Base-by-base conservation (phyloP, 2,888 invertebrate species). In the Sphaerophoria rueppellii region DNA sequence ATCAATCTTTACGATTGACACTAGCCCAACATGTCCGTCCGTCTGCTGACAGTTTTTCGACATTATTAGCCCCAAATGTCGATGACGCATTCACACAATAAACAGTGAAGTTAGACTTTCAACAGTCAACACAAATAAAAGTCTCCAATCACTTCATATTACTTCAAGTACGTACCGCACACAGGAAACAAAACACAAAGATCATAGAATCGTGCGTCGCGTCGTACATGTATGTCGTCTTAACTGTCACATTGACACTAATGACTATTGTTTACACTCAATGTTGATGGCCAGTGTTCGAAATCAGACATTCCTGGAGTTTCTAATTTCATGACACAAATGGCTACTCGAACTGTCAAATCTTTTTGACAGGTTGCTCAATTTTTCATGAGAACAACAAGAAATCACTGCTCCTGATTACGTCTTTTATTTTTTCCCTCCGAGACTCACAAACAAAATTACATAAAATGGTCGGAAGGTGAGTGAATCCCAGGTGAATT, bases 201-300 rank as follows among this genome's bases (percentile, higher is more conserved):
- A 24, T 24, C 24, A 24, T 24, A 24, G 24, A 24, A 24, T 24
- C 24, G 24, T 24, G 24, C 24, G 24, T 24, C 24, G 24, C 24
- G 24, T 24, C 24, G 37, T n/a, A 58, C n/a, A 48, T 48, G n/a
- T 48, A 48, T 48, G n/a, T 34, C 58, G 40, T 58, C 58, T 79
- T 58, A 73, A 79, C 14, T 79, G 78, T 79, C 67, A 79, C 58
- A 67, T 54, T 73, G 78, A 79, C 72, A 73, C 46, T 73, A 73
- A 73, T 73, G 58, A 58, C 2, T 54, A 73, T 65, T 77, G 71
- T 78, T 71, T 63, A 63, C 71, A 57, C 50, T 65, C 35, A 35
- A 50, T 63, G 34, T 50, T 35, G 63, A 65, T 65, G 35, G 48
- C 6, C 6, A 24, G 1, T 24, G 24, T 2, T 2, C 24, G 24